phyloP scores from a whole-genome alignment of 2,888 invertebrate species.

The Thecocarcelia acutangulata region DNA sequence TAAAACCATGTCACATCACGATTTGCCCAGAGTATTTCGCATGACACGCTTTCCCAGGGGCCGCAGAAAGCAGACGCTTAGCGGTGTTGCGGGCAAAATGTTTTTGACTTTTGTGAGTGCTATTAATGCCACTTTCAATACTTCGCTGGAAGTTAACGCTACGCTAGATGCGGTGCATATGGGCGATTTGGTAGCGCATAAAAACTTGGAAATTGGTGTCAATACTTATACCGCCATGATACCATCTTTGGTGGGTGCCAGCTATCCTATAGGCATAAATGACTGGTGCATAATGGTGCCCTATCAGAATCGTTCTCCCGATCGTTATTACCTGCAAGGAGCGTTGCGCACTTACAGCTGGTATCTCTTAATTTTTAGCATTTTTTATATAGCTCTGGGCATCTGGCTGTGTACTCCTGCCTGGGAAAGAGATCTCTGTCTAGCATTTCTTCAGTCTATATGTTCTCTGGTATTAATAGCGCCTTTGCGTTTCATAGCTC shows the following conservation, averaged over 20 bases:
- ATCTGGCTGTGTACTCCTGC: constrained; percentile 75
- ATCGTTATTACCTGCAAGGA: constrained; percentile 72
- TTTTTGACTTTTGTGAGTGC: constrained; percentile 73
- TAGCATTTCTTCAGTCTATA: constrained; percentile 74
- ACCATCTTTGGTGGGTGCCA: constrained; percentile 63
- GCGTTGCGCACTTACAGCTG: constrained; percentile 73
- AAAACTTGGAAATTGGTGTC: constrained; percentile 74
- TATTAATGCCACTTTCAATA: constrained; percentile 74
- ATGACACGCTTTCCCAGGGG: constrained; percentile 38
- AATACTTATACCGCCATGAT: constrained; percentile 73
- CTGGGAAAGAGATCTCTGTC: constrained; percentile 71
- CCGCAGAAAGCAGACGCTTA: constrained; percentile 51
- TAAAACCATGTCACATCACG: constrained; percentile 72
- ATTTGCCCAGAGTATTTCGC: constrained; percentile 76
- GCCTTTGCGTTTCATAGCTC: constrained; percentile 71
- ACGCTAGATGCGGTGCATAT: constrained; percentile 42
- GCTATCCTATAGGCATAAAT: constrained; percentile 77
- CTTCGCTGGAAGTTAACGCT: constrained; percentile 62
- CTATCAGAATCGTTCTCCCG: constrained; percentile 72
- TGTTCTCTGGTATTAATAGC: constrained; percentile 72
- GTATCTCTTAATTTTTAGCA: constrained; percentile 70
- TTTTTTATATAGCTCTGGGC: constrained; percentile 71
- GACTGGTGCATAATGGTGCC: constrained; percentile 78
- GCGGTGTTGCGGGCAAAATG: constrained; percentile 73
- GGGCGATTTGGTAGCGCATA: constrained; percentile 50